Conservation (phyloP, 92 coral and sea anemone genomes). For the Epizoanthus ramosus region DNA sequence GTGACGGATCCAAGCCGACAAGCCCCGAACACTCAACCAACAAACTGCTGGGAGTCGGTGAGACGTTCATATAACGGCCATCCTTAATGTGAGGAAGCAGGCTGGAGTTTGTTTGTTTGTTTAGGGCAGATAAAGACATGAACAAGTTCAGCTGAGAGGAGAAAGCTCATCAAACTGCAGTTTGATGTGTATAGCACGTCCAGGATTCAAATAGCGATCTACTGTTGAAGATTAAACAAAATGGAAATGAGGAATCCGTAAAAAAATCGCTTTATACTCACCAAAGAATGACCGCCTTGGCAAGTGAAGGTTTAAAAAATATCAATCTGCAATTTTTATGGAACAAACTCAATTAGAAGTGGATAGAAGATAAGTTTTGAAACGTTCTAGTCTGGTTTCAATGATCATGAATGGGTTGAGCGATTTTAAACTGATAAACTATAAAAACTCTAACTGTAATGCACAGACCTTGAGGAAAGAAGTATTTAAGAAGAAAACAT, state of each 20-base stretch:
- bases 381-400: not conserved
- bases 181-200: no score
- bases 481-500: not conserved
- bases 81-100: not conserved
- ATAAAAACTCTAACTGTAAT: not conserved
- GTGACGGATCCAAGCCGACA: slow-evolving; percentile 49
- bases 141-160: not conserved
- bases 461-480: not conserved
- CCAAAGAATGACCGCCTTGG: no score
- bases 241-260: not conserved
- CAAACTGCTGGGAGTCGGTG: not conserved
- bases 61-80: slow-evolving; percentile 20
- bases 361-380: not conserved
- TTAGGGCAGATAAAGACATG: not conserved
- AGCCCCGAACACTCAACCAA: slow-evolving; percentile 39
- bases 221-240: not conserved
- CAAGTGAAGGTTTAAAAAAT: no score
- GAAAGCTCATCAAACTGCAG: no score
- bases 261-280: not conserved
- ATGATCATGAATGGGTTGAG: not conserved
- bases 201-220: not conserved
- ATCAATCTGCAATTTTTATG: not conserved
- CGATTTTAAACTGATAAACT: not conserved
- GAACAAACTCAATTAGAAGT: not conserved
- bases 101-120: not conserved